A percentile compares a stretch with the other conserved stretches of the same genome.
Conservation (phyloP, 2,113 vertebrate species). For the Potamarius usumacintae region DNA sequence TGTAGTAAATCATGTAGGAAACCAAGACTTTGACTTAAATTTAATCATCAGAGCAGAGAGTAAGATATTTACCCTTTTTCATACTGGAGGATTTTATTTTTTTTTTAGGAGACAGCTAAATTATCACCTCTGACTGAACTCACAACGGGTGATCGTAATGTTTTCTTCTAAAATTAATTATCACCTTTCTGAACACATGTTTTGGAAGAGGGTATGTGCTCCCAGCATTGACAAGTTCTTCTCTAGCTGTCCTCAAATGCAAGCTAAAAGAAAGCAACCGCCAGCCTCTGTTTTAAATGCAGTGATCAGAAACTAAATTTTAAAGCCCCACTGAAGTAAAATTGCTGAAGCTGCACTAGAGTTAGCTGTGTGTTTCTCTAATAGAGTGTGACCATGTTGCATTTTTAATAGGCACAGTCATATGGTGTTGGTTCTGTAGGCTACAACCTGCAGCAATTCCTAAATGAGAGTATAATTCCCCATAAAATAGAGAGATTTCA, state of each 20-base stretch:
- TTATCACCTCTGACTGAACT: not conserved
- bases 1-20: not conserved
- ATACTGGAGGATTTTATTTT: not conserved
- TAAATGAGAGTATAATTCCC: not conserved
- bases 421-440: not conserved
- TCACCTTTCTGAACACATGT: not conserved
- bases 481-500: not conserved
- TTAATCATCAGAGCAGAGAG: not conserved
- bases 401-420: slow-evolving; percentile 8
- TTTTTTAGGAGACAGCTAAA: not conserved
- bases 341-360: not conserved
- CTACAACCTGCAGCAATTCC: not conserved
- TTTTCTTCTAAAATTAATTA: slow-evolving; percentile 20
- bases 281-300: not conserved
- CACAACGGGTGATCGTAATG: not conserved
- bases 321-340: not conserved
- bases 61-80: not conserved
- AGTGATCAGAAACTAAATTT: not conserved
- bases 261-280: not conserved
- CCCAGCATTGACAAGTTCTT: not conserved
- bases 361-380: slow-evolving; percentile 1
- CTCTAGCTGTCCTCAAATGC: not conserved
- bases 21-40: not conserved
- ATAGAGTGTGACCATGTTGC: slow-evolving; percentile 5
- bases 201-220: not conserved